Conservation (phyloP, 1,140 invertebrate species). For the Temnothorax longispinosus region DNA sequence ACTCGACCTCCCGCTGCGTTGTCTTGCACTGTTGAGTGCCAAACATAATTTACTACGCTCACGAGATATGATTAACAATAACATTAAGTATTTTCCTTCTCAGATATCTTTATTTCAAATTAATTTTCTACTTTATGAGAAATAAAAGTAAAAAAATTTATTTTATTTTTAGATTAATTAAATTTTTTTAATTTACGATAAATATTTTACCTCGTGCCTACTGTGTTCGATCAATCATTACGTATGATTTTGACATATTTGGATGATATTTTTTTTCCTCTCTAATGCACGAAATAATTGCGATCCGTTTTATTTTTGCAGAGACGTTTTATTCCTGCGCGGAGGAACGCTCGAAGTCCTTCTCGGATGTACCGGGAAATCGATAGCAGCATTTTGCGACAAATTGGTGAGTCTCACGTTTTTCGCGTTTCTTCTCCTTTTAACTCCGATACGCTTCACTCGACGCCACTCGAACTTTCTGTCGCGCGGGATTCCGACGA, state of each 20-base stretch:
- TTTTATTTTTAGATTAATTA: background rate
- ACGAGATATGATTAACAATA: slow-evolving; percentile 6
- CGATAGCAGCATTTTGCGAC: slow-evolving; percentile 73
- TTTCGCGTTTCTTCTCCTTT: slow-evolving; percentile 66
- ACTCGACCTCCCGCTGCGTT: slow-evolving; percentile 24
- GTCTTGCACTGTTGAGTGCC: slow-evolving; percentile 9
- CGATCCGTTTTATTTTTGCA: slow-evolving; percentile 19
- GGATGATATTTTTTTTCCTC: slow-evolving; percentile 56
- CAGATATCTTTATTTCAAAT: background rate
- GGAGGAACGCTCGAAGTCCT: slow-evolving; percentile 45
- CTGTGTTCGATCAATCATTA: slow-evolving; percentile 46
- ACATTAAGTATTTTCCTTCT: background rate
- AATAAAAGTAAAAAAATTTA: background rate
- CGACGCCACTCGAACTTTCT: slow-evolving; percentile 60
- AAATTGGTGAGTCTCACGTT: slow-evolving; percentile 78
- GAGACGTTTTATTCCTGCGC: slow-evolving; percentile 55
- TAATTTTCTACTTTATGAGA: background rate
- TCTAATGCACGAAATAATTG: slow-evolving; percentile 54
- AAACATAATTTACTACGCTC: slow-evolving; percentile 17
- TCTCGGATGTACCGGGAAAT: slow-evolving; percentile 51
- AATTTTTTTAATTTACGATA: background rate
- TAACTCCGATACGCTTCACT: slow-evolving; percentile 34
- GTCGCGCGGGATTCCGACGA: slow-evolving; percentile 29
- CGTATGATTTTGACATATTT: slow-evolving; percentile 53
- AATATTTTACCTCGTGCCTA: background rate